Conservation (phyloP, 2,113 vertebrate species). For the Rynchops niger region DNA sequence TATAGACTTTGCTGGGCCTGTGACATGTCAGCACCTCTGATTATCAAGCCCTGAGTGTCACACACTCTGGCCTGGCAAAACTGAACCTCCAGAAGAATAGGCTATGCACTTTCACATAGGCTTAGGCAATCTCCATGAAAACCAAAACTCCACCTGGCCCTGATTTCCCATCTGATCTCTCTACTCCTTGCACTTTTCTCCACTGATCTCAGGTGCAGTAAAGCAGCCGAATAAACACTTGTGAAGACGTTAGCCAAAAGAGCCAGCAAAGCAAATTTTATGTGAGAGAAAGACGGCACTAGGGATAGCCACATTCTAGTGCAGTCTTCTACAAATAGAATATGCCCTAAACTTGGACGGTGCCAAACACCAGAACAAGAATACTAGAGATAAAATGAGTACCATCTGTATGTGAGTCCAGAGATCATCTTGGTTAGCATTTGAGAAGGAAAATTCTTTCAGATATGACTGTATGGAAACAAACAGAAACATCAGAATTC, state of each 20-base stretch:
- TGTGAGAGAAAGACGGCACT: neutral
- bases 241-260: neutral
- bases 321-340: neutral
- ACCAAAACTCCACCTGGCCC: neutral
- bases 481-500: slow-evolving; percentile 26
- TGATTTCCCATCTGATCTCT: neutral
- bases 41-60: neutral
- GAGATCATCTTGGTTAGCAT: slow-evolving; percentile 78
- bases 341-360: neutral
- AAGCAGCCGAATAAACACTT: neutral
- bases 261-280: neutral
- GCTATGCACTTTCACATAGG: neutral
- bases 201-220: neutral
- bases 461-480: slow-evolving; percentile 73
- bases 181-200: neutral
- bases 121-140: neutral
- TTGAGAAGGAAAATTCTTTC: slow-evolving; percentile 79
- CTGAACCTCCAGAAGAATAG: neutral
- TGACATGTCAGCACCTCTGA: neutral
- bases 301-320: neutral
- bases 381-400: neutral
- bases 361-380: neutral
- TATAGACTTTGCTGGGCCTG: neutral
- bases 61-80: neutral
- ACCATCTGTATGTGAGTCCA: slow-evolving; percentile 83